Evolutionary conservation across 2,888 invertebrate species (phyloP), one percentile per base, ranked within the genome.

Genomic region (Zygaena filipendulae): DNA sequence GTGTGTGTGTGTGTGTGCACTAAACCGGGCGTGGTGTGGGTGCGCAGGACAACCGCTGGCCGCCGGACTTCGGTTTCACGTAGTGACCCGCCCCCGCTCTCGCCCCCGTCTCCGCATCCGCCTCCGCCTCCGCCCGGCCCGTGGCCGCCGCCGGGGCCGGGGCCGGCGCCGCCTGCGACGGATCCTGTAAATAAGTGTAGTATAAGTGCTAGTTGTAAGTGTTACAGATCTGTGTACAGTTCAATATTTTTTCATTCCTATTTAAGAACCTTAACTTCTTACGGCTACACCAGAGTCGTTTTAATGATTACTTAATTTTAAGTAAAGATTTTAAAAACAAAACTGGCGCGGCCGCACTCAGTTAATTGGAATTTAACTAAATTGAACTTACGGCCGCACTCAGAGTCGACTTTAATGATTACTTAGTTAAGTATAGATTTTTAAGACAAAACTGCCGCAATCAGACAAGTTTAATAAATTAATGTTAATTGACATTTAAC

Each of bases 21-120:
- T 68, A 68, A 66, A 64, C 35, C 33, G 38, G 33, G 30, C 21
- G 30, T 30, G 39, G 40, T 45, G 43, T 42, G 41, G 38, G n/a
- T n/a, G 53, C 35, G 46, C 72, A 75, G 75, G 75, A 74, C 44
- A 71, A 68, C 52, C 67, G 71, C 49, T 72, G 75, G 72, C 70
- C 74, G 49, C 72, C 71, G 37, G 66, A 71, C 60, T 70, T 74
- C 68, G 62, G 61, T 31, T 66, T 70, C 69, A 71, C 74, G 69
- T 74, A 74, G 69, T 62, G 57, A 30, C 13, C 38, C 41, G 27
- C 39, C 21, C 25, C 40, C 27, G 31, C 35, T 28, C 39, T 30
- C 19, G 27, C 22, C 12, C 22, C 29, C 24, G 29, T 31, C 20
- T 21, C 26, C 30, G 13, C 21, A 11, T 23, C 18, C 12, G 14